Conservation (phyloP, 2,888 invertebrate species). For the Lycia hirtaria region DNA sequence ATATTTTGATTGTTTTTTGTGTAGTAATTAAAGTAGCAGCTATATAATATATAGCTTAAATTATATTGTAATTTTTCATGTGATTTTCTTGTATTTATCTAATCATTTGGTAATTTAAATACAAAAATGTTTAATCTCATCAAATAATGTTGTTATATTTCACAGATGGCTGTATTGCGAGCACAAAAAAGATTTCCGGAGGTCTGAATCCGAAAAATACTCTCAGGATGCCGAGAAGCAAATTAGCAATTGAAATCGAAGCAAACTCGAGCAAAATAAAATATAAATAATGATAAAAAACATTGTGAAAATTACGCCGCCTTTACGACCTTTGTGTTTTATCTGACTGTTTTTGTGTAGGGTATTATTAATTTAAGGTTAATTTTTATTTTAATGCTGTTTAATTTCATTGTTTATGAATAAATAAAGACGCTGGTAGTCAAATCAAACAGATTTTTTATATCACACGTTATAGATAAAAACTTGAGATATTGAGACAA, state of each 20-base stretch:
- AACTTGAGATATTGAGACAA: no score
- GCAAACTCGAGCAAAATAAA: slow-evolving; percentile 14
- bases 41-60: no score
- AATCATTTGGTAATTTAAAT: no score
- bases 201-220: slow-evolving; percentile 20
- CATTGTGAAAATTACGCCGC: slow-evolving; percentile 8
- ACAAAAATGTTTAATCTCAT: not conserved
- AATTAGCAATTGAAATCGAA: slow-evolving; percentile 27
- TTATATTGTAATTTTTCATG: no score
- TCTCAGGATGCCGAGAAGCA: slow-evolving; percentile 33
- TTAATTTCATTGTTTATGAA: not conserved
- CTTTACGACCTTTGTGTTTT: slow-evolving; percentile 9
- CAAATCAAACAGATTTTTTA: not conserved
- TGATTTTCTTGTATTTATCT: no score
- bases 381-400: not conserved
- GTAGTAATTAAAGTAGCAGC: no score
- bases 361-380: slow-evolving; percentile 2
- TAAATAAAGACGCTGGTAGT: slow-evolving; percentile 6
- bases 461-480: not conserved
- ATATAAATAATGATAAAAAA: slow-evolving; percentile 11
- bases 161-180: slow-evolving; percentile 70
- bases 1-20: no score
- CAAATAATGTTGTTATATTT: slow-evolving; percentile 24
- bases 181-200: slow-evolving; percentile 59
- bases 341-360: slow-evolving; percentile 8